Evolutionary conservation across 2,797 vertebrate genomes (phyloP).

Genomic region (Phataginus tetradactyla): DNA sequence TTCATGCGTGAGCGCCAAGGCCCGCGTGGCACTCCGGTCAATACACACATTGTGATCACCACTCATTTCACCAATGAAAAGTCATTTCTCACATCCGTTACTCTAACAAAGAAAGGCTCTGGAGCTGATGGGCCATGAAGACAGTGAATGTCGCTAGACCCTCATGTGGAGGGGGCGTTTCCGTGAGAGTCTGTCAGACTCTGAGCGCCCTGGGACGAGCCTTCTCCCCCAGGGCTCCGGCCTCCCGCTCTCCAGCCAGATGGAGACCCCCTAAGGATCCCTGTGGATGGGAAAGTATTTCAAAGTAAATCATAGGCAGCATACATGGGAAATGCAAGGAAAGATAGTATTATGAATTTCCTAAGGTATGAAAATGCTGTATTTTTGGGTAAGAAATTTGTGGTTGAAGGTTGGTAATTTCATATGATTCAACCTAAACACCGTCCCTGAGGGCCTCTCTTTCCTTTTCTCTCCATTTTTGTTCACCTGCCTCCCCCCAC

Average conservation of each 20-base stretch:
- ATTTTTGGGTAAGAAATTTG: conserved; percentile 1
- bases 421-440: background rate
- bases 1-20: background rate
- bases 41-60: conserved; percentile 12
- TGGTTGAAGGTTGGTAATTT: background rate
- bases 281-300: background rate
- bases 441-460: background rate
- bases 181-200: conserved; percentile 2
- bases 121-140: background rate
- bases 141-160: background rate
- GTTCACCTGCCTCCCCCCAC: rapidly evolving
- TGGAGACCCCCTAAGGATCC: background rate
- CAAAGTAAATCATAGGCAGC: background rate
- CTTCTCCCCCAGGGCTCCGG: background rate
- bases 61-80: conserved; percentile 40
- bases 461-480: background rate
- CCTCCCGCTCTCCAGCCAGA: background rate
- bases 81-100: background rate
- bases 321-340: background rate
- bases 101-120: conserved; percentile 54
- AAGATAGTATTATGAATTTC: background rate
- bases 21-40: background rate
- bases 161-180: background rate
- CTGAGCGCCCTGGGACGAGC: background rate
- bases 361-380: background rate